Base-by-base conservation (phyloP, 2,888 invertebrate species). In the Physocephala rufipes region DNA sequence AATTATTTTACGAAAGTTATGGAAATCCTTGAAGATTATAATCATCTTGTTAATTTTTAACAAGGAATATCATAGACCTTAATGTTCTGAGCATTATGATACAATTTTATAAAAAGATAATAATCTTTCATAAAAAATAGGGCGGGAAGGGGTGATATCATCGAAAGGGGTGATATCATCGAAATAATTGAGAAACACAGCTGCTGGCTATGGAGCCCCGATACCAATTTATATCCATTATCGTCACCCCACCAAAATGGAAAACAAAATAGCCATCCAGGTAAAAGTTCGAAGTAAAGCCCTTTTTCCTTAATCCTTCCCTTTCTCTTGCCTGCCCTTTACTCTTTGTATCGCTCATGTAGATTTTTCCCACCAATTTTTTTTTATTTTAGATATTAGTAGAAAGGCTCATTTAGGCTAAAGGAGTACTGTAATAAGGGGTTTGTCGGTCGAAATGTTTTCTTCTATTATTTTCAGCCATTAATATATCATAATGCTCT, bases 191-290 rank as follows among this genome's bases (percentile, higher is more conserved):
- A 36, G 36, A 16, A 55, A 36, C 5, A 55, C 19, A 2, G 15
- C 24, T 21, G 15, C 51, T 55, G 24, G 2, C 43, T n/a, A n/a
- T n/a, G n/a, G n/a, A n/a, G 36, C 66, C 43, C 43, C 55, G 53
- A 51, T 55, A n/a, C 53, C 64, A 65, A 59, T 71, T 66, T 61
- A 66, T 71, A 61, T 30, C 51, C 36, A 71, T 71, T 71, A 66
- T 71, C 66, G 71, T 61, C 66, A 24, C 24, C 24, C 64, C 58
- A 63, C 64, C 70, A 70, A 70, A 70, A 47, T 64, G 62, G 63
- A 70, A 70, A 64, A 70, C 64, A 63, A 70, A 70, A 58, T 58
- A 70, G 70, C 64, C 64, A 70, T 70, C 64, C 58, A 64, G 70
- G 43, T 24, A 28, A 26, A 28, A 28, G 26, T 26, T 58, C 28